These are phyloP conservation scores for Labrus mixtus DNA, from an alignment of 2,113 vertebrate genomes.

Conservation along the genomic window DNA sequence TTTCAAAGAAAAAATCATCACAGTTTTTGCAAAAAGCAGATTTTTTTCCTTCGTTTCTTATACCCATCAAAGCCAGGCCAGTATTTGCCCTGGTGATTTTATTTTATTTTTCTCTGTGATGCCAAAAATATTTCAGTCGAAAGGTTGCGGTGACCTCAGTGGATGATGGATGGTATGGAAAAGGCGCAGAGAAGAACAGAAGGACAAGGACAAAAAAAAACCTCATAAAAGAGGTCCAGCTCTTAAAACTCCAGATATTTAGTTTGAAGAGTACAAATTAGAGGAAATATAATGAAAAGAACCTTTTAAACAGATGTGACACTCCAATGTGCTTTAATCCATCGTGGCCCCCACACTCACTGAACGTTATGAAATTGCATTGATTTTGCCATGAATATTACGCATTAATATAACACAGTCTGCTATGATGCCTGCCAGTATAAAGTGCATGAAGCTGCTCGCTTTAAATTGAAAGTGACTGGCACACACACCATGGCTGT, in stretches of 20 bases:
- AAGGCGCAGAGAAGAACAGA: conserved; percentile 31
- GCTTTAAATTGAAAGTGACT: conserved; percentile 26
- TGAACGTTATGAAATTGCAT: not conserved
- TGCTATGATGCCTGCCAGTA: conserved; percentile 1
- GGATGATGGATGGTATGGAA: conserved; percentile 61
- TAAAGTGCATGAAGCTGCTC: conserved; percentile 34
- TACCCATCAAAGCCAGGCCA: conserved; percentile 48
- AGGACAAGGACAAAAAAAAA: conserved; percentile 29
- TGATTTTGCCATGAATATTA: not conserved
- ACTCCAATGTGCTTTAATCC: not conserved
- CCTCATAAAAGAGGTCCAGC: conserved; percentile 6
- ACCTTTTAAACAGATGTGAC: conserved; percentile 3
- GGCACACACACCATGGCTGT: conserved; percentile 19
- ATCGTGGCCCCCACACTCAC: not conserved
- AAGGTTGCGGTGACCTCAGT: conserved; percentile 53
- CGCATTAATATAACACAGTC: not conserved
- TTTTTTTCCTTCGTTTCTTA: conserved; percentile 43
- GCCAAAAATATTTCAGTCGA: conserved; percentile 59
- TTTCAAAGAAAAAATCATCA: conserved; percentile 57
- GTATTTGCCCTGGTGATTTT: conserved; percentile 55
- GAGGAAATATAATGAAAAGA: not conserved
- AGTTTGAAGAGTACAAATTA: not conserved
- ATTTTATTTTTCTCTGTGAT: conserved; percentile 22
- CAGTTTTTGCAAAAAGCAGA: conserved; percentile 42
- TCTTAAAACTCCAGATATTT: not conserved